Conservation (phyloP, 2,888 invertebrate genomes). For the Mimumesa dahlbomi region DNA sequence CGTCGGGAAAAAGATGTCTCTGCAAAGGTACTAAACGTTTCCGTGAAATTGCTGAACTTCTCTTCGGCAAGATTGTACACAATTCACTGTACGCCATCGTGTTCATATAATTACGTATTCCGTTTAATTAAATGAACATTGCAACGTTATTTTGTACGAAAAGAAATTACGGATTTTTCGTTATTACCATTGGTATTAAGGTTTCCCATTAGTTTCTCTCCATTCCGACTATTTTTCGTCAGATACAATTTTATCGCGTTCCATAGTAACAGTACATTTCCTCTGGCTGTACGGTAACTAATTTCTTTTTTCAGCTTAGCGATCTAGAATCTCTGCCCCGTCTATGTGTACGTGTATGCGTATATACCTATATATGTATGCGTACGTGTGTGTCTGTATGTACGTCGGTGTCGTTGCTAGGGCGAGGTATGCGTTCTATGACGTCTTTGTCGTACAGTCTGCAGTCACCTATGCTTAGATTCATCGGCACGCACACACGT, state of each 20-base stretch:
- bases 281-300: not conserved
- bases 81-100: not conserved
- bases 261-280: not conserved
- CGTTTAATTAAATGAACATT: not conserved
- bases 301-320: not conserved
- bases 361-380: no score
- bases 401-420: not conserved
- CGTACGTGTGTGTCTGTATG: no score
- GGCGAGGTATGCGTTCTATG: not conserved
- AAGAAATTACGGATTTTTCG: no score
- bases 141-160: no score
- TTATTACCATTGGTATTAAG: no score
- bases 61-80: not conserved
- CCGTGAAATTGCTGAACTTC: not conserved
- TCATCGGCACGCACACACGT: not conserved
- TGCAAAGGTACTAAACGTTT: not conserved
- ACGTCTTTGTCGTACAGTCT: constrained; percentile 6
- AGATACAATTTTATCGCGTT: not conserved
- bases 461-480: constrained; percentile 3
- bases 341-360: no score
- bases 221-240: not conserved
- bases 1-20: not conserved
- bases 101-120: not conserved
- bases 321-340: no score
- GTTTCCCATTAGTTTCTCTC: no score